phyloP scores from a whole-genome alignment of 30 jellyfish, hydroid and myxozoan genomes.

The Nemopilema nomurai region DNA sequence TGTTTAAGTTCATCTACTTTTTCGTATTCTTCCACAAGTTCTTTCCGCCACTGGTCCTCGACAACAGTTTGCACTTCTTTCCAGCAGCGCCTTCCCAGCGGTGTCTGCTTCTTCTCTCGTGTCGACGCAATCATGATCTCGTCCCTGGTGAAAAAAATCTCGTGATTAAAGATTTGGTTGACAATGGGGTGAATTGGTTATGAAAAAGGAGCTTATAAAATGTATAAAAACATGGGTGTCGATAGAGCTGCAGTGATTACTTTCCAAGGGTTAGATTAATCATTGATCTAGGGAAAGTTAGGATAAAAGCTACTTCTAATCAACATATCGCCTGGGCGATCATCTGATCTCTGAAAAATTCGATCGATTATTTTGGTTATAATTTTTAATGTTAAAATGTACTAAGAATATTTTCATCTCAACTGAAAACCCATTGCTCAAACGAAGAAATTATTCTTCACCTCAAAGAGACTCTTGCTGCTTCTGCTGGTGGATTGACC shows the following conservation, averaged over 20 bases:
- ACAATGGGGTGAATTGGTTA: too few species aligned
- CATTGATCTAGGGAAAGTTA: too few species aligned
- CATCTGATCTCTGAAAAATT: too few species aligned
- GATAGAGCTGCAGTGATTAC: too few species aligned
- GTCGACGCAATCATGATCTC: slow-evolving; percentile 53
- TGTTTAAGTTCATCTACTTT: slow-evolving; percentile 10
- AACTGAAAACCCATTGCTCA: neutral
- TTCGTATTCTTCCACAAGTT: slow-evolving; percentile 36
- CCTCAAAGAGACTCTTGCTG: slow-evolving; percentile 42
- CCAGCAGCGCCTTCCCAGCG: slow-evolving; percentile 41
- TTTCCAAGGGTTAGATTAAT: too few species aligned
- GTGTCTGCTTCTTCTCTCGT: neutral
- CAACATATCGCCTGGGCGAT: too few species aligned
- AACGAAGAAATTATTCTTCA: neutral
- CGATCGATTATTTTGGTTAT: too few species aligned
- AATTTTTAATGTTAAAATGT: neutral
- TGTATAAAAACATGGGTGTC: too few species aligned
- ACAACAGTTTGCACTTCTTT: slow-evolving; percentile 33
- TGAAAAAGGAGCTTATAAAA: too few species aligned
- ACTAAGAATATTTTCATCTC: neutral
- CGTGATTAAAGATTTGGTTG: neutral
- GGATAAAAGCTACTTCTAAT: too few species aligned
- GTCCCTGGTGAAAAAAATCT: slow-evolving; percentile 7
- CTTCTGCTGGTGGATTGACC: slow-evolving; percentile 12
- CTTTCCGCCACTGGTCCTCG: slow-evolving; percentile 61